Percentiles rank a stretch among this genome's conserved stretches.
phyloP scores from a whole-genome alignment of 2,797 vertebrate genomes.

The Oryzias sinensis region DNA sequence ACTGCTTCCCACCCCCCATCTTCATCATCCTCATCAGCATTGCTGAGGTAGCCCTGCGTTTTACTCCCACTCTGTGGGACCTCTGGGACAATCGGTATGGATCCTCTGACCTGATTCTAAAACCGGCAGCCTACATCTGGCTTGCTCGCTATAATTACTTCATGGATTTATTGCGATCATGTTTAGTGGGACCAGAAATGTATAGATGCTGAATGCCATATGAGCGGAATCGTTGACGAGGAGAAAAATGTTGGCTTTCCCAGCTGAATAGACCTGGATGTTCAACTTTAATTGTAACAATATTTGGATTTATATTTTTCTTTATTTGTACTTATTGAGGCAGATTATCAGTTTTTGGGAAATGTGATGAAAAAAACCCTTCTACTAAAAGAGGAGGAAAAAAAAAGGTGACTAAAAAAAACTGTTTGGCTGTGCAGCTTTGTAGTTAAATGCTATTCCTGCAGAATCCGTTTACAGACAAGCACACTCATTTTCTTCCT shows the following conservation, averaged over 20 bases:
- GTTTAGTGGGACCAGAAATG: slow-evolving; percentile 11
- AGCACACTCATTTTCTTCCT: neutral
- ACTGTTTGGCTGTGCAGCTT: too few relatives aligned
- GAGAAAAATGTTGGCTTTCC: neutral
- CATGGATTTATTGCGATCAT: slow-evolving; percentile 36
- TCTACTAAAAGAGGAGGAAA: too few relatives aligned
- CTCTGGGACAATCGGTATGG: slow-evolving; percentile 13
- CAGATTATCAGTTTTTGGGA: too few relatives aligned
- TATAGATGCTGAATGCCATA: neutral
- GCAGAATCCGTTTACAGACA: too few relatives aligned
- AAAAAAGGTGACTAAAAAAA: too few relatives aligned
- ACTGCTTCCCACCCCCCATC: slow-evolving; percentile 86
- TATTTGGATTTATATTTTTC: too few relatives aligned
- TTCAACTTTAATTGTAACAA: neutral
- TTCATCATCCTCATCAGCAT: slow-evolving; percentile 89
- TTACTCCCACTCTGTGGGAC: slow-evolving; percentile 1
- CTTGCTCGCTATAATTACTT: slow-evolving; percentile 14
- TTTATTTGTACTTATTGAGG: too few relatives aligned
- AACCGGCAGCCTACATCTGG: slow-evolving; percentile 22
- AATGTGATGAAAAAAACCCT: too few relatives aligned
- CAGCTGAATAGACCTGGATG: neutral
- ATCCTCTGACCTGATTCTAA: slow-evolving; percentile 28
- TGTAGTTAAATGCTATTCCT: too few relatives aligned
- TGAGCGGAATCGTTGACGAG: neutral
- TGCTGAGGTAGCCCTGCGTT: slow-evolving; percentile 74